Percentiles rank a stretch among this genome's conserved stretches.
phyloP scores from a whole-genome alignment of 2,797 vertebrate species.

The Halcyon smyrnensis region DNA sequence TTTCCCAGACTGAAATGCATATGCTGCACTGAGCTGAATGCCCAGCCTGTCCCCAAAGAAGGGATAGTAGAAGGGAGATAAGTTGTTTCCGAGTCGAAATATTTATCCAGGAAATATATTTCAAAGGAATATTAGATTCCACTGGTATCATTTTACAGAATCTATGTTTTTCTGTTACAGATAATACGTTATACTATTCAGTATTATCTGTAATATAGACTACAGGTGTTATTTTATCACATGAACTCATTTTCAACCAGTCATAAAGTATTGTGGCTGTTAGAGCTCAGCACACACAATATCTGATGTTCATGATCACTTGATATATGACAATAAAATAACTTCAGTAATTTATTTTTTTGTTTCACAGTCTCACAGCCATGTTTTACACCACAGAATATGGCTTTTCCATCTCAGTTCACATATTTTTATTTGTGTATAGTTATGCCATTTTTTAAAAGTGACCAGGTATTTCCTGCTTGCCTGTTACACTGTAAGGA shows the following conservation, averaged over 20 bases:
- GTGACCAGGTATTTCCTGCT: not conserved
- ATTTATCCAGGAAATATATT: constrained; percentile 28
- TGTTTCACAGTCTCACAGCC: not conserved
- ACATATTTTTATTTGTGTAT: not conserved
- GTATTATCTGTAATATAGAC: constrained; percentile 13
- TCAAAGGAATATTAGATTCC: constrained; percentile 20
- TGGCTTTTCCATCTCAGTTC: not conserved
- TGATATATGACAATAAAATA: not conserved
- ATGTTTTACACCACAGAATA: not conserved
- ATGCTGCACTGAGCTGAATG: not conserved
- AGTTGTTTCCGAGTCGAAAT: not conserved
- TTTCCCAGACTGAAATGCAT: not conserved
- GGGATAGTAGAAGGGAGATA: not conserved
- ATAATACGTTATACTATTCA: not conserved
- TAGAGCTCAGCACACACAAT: not conserved
- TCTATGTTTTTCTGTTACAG: constrained; percentile 13
- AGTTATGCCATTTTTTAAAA: not conserved
- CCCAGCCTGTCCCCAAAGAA: not conserved
- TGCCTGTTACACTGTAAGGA: not conserved
- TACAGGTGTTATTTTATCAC: constrained; percentile 37
- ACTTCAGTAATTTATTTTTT: not conserved
- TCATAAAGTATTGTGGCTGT: constrained; percentile 10
- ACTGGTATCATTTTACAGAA: constrained; percentile 18
- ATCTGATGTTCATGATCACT: constrained; percentile 11
- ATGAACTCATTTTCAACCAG: constrained; percentile 13